phyloP scores from a whole-genome alignment of 2,797 vertebrate species.

The Sebastes matsubarae region DNA sequence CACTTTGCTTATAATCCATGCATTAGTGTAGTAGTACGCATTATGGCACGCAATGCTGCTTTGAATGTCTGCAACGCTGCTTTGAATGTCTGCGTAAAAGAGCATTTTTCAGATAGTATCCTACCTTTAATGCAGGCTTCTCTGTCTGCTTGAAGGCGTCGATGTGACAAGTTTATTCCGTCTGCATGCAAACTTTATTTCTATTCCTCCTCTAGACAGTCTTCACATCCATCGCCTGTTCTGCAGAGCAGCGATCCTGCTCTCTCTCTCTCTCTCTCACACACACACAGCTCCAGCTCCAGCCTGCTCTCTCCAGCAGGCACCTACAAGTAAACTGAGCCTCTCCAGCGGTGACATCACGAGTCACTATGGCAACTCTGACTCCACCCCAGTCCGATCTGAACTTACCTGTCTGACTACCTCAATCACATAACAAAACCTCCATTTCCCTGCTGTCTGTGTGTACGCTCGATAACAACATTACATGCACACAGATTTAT shows the following conservation, averaged over 20 bases:
- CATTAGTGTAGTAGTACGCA: neutral
- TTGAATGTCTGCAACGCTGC: neutral
- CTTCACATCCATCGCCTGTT: conserved; percentile 52
- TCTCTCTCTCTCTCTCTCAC: neutral
- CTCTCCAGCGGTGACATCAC: conserved; percentile 80
- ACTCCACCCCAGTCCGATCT: conserved; percentile 75
- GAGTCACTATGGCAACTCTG: conserved; percentile 76
- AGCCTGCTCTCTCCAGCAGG: conserved; percentile 53
- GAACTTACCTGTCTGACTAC: conserved; percentile 79
- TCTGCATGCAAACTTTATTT: conserved; percentile 26
- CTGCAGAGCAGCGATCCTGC: conserved; percentile 40
- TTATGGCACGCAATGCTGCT: neutral
- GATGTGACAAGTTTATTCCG: conserved; percentile 42
- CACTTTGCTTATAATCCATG: neutral
- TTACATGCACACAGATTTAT: neutral
- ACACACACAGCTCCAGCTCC: no score
- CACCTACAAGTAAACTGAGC: conserved; percentile 78
- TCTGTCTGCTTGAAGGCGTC: neutral
- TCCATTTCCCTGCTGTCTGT: neutral
- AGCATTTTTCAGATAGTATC: neutral
- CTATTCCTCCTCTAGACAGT: conserved; percentile 44
- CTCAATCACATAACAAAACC: conserved; percentile 39
- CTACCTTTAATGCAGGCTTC: conserved; percentile 46
- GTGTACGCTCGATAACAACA: neutral
- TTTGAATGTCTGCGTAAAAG: neutral